These are phyloP conservation scores for Gallinago nigripennis DNA, from an alignment of 2,797 vertebrate genomes.

Conservation along the genomic window DNA sequence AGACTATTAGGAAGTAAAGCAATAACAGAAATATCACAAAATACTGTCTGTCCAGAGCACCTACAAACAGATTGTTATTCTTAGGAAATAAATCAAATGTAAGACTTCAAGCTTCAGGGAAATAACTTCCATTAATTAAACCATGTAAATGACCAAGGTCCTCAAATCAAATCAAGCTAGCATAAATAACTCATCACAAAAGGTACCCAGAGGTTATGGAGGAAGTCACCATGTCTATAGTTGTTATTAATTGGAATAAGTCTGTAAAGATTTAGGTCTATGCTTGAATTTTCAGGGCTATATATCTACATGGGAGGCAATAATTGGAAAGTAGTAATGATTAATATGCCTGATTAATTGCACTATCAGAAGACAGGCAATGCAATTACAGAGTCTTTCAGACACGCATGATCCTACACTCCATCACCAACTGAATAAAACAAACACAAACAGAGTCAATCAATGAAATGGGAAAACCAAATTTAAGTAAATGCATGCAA, in stretches of 20 bases:
- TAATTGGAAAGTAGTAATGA: constrained; percentile 5
- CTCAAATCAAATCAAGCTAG: not conserved
- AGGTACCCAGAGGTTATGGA: not conserved
- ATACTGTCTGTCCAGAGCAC: not conserved
- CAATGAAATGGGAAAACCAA: not conserved
- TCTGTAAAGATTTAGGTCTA: not conserved
- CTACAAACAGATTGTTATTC: not conserved
- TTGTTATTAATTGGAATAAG: not conserved
- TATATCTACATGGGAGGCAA: not conserved
- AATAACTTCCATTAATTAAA: constrained; percentile 6
- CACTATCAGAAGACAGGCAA: not conserved
- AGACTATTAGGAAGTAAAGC: constrained; percentile 1
- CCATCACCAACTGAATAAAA: constrained; percentile 16
- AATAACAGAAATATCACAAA: not conserved
- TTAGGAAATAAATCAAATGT: constrained; percentile 5
- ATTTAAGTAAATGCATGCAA: not conserved
- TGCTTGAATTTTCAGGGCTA: not conserved
- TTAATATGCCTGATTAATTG: constrained; percentile 52
- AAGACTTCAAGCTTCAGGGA: not conserved
- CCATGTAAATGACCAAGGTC: not conserved
- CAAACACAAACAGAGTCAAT: constrained; percentile 32
- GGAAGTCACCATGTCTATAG: not conserved
- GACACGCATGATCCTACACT: not conserved
- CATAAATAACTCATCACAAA: not conserved
- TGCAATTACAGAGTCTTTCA: constrained; percentile 31